Conservation (phyloP, 2,888 invertebrate genomes). For the Erebia epiphron region DNA sequence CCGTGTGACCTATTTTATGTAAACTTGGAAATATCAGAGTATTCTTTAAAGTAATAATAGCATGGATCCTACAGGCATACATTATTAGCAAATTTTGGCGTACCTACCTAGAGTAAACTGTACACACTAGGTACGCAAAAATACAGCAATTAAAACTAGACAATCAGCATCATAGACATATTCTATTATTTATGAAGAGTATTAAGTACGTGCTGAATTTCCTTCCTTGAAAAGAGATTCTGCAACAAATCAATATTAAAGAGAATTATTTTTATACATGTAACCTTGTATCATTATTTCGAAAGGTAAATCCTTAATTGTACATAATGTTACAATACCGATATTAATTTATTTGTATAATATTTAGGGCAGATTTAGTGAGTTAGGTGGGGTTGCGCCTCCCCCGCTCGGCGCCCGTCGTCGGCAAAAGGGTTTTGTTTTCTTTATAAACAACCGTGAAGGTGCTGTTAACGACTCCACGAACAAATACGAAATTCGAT, state of each 20-base stretch:
- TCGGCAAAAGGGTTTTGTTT: constrained; percentile 76
- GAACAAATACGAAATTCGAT: constrained; percentile 83
- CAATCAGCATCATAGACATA: neutral
- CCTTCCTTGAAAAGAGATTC: neutral
- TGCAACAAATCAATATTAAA: too few relatives aligned
- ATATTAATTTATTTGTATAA: constrained; percentile 55
- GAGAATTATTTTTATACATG: neutral
- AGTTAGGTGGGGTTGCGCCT: constrained; percentile 56
- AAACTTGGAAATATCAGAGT: constrained; percentile 16
- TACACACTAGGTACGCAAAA: neutral
- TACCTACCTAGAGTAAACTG: neutral
- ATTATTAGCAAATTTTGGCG: neutral
- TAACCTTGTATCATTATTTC: constrained; percentile 19
- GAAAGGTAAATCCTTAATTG: constrained; percentile 28
- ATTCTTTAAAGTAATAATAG: neutral
- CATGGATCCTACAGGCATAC: neutral
- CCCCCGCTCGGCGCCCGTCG: constrained; percentile 47
- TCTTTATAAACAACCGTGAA: constrained; percentile 80
- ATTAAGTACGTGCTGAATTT: too few relatives aligned
- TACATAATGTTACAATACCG: constrained; percentile 31
- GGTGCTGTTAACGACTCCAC: constrained; percentile 80
- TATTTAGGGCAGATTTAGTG: constrained; percentile 53
- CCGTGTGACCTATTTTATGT: constrained; percentile 29
- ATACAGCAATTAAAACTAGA: neutral
- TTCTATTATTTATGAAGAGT: too few relatives aligned